Base-by-base conservation (phyloP, 2,888 invertebrate species). In the Cecidostiba fungosa region DNA sequence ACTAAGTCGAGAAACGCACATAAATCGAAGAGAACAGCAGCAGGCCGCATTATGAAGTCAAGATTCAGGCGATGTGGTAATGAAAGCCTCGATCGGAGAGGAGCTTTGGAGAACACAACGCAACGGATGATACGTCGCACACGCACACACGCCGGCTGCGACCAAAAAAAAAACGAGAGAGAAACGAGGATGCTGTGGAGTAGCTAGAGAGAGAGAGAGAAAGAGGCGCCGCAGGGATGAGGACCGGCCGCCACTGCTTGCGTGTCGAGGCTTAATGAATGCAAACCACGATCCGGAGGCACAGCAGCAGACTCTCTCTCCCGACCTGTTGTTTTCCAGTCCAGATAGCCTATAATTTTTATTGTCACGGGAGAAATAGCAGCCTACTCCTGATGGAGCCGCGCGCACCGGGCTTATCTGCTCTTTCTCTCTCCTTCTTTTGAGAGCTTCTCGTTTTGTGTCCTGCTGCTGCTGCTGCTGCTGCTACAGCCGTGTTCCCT, bases 271-370 rank as follows among this genome's bases (percentile, higher is more conserved):
- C 91, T 94, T 94, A 95, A 94, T 94, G 94, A 95, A 95, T 94
- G 94, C 95, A 94, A 94, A 94, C 94, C 94, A 94, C 94, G 94
- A 94, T 94, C 94, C 93, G 90, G 91, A 91, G 93, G 83, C 84
- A 73, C 62, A 36, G 82, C 77, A 59, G 74, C 73, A 73, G 84
- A 1, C 76, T 77, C 54, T 39, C 59, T 91, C 90, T 91, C 90
- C 91, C 92, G 94, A 94, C 94, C 94, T 94, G 94, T 94, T 94
- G 94, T 95, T 94, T 94, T 94, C 94, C 94, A 94, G 94, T 94
- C 94, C 94, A 94, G 94, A 94, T 94, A 94, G 94, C 94, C 94
- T 94, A 94, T 95, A 94, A 95, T 94, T 95, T 94, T 95, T 95
- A 94, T 95, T 95, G 95, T 95, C 94, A 94, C 94, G 94, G 94